Conservation (phyloP, 2,888 invertebrate species). For the Tenthredo mesomela region DNA sequence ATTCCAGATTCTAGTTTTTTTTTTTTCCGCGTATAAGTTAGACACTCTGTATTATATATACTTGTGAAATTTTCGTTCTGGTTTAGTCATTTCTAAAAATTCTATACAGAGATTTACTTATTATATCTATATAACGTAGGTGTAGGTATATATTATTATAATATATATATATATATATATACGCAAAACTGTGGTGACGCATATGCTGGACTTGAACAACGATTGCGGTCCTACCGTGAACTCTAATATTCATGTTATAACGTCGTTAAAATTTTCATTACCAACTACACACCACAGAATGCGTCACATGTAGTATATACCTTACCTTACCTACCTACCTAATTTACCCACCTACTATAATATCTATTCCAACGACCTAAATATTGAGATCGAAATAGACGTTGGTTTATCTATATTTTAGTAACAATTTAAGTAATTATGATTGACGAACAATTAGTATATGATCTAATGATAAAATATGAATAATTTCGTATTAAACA, state of each 20-base stretch:
- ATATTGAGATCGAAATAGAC: neutral
- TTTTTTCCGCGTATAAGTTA: too few relatives aligned
- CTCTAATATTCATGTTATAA: conserved; percentile 11
- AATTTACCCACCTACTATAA: neutral
- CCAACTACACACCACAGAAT: neutral
- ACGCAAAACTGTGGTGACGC: conserved; percentile 21
- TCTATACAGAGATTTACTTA: neutral
- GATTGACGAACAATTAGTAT: neutral
- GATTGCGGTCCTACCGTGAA: conserved; percentile 20
- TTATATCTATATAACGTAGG: too few relatives aligned
- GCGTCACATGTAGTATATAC: neutral
- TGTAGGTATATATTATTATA: neutral
- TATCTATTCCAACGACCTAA: neutral
- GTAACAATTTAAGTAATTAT: neutral
- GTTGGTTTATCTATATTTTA: neutral
- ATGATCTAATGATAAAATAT: neutral
- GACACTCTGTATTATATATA: too few relatives aligned
- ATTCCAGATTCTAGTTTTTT: too few relatives aligned
- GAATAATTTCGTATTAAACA: neutral
- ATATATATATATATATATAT: neutral
- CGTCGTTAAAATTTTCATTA: conserved; percentile 9
- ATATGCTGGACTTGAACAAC: neutral
- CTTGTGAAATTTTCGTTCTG: too few relatives aligned
- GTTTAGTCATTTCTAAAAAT: neutral
- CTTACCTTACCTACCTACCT: neutral